A percentile compares a stretch with the other conserved stretches of the same genome.
These are phyloP conservation scores for Conistra vaccinii DNA, from an alignment of 2,888 invertebrate genomes.

Conservation along the genomic window DNA sequence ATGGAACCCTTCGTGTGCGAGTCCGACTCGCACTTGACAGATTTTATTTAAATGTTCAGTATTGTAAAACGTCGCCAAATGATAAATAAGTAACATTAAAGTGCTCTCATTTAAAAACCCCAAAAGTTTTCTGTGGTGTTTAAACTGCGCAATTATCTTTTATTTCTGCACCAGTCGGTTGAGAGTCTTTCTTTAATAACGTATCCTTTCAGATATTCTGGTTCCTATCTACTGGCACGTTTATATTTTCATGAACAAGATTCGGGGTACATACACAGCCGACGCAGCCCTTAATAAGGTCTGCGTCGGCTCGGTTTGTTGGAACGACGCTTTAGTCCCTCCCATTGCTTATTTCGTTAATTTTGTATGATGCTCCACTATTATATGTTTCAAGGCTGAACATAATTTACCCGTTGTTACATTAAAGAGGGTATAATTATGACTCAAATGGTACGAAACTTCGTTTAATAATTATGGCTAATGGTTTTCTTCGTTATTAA, in stretches of 20 bases:
- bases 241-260: conserved; percentile 56
- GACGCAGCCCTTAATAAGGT: too few relatives aligned
- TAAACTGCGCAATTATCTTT: conserved; percentile 25
- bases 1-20: too few relatives aligned
- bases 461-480: conserved; percentile 5
- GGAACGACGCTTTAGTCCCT: conserved; percentile 39
- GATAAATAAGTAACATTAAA: neutral
- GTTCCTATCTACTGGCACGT: conserved; percentile 21
- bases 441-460: conserved; percentile 10
- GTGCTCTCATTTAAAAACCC: conserved; percentile 1
- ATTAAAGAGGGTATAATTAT: conserved; percentile 16
- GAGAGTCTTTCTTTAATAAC: conserved; percentile 5
- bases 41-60: neutral
- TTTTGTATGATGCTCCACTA: conserved; percentile 35
- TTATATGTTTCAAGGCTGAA: conserved; percentile 49
- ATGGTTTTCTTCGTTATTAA: neutral
- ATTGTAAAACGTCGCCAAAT: neutral
- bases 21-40: too few relatives aligned
- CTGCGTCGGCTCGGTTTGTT: conserved; percentile 29
- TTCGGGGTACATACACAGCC: conserved; percentile 51
- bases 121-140: conserved; percentile 13
- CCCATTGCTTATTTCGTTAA: conserved; percentile 56
- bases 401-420: conserved; percentile 9
- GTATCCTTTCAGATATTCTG: conserved; percentile 42
- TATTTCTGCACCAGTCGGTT: conserved; percentile 18